These are phyloP conservation scores for Falco novaeseelandiae DNA, from an alignment of 2,797 vertebrate species.

Conservation along the genomic window DNA sequence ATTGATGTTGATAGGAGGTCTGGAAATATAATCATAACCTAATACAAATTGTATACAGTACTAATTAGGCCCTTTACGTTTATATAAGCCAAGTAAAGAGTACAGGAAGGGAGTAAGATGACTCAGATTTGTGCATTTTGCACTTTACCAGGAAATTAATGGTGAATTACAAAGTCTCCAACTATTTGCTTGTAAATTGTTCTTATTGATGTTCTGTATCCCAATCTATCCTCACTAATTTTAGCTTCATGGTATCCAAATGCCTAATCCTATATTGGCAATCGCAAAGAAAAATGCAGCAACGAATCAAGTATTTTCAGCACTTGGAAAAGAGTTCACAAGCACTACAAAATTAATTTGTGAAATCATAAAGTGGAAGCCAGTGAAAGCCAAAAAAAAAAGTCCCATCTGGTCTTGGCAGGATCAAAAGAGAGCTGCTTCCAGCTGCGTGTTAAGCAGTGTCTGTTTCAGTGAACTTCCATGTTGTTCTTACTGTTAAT, in stretches of 20 bases:
- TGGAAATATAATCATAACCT: neutral
- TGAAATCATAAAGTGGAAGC: neutral
- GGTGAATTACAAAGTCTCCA: neutral
- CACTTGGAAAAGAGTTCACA: neutral
- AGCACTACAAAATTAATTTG: neutral
- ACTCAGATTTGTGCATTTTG: neutral
- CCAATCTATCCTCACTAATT: neutral
- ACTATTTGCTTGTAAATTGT: neutral
- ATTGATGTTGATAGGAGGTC: neutral
- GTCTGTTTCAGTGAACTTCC: neutral
- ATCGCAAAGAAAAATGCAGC: neutral
- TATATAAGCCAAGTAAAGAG: neutral
- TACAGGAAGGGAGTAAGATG: neutral
- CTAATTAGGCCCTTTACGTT: neutral
- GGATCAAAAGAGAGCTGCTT: neutral
- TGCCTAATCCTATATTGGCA: neutral
- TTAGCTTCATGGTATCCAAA: neutral
- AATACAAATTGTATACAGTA: neutral
- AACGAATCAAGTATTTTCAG: neutral
- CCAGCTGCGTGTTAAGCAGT: neutral
- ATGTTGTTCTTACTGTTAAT: neutral
- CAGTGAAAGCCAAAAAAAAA: neutral
- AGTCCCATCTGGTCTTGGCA: neutral
- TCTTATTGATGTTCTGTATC: neutral
- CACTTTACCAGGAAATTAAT: neutral